A percentile compares a stretch with the other conserved stretches of the same genome.
phyloP scores from a whole-genome alignment of 2,113 vertebrate genomes.

The Chaetodon trifascialis region DNA sequence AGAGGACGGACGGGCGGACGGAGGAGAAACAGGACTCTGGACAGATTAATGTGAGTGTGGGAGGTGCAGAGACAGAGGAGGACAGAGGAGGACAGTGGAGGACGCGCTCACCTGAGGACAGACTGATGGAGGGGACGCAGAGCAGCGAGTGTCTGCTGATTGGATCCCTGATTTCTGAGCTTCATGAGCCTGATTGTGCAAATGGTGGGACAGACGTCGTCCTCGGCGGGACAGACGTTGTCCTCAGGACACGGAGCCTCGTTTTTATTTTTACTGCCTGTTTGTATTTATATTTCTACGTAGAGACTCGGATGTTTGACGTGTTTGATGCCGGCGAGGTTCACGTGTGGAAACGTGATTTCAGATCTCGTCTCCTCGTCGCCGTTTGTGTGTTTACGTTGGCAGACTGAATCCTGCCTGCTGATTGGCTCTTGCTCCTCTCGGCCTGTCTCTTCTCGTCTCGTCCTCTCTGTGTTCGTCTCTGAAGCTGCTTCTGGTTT shows the following conservation, averaged over 20 bases:
- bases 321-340: conserved; percentile 17
- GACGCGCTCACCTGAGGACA: background rate
- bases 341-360: conserved; percentile 54
- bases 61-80: background rate
- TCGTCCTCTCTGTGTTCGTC: background rate
- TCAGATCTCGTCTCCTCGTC: background rate
- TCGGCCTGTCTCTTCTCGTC: background rate
- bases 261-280: conserved; percentile 58
- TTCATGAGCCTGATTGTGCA: conserved; percentile 74
- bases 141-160: conserved; percentile 10
- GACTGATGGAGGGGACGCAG: background rate
- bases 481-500: background rate
- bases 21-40: background rate
- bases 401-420: background rate
- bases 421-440: background rate
- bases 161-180: conserved; percentile 65
- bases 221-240: too few relatives aligned
- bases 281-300: conserved; percentile 69
- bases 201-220: conserved; percentile 36
- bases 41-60: background rate
- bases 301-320: conserved; percentile 53
- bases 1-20: background rate
- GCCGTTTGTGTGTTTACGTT: background rate
- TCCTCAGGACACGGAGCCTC: conserved; percentile 35
- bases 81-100: background rate